phyloP scores from a whole-genome alignment of 2,113 vertebrate species.

The Cromileptes altivelis region DNA sequence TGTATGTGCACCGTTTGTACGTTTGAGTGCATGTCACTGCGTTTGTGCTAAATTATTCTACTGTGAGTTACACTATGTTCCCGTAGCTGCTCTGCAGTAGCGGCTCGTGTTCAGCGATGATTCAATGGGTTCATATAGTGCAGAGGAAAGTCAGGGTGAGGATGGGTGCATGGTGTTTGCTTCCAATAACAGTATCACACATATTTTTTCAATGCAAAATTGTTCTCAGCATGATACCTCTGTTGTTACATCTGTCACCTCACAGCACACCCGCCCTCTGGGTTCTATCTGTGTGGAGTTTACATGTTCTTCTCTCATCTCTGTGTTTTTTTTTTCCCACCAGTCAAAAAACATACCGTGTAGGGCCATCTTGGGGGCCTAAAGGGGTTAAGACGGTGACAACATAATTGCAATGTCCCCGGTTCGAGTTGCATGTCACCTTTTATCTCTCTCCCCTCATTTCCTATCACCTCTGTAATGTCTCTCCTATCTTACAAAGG shows the following conservation, averaged over 20 bases:
- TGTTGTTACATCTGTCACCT: neutral
- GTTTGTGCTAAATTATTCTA: slow-evolving; percentile 9
- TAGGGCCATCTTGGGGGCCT: neutral
- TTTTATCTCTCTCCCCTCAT: neutral
- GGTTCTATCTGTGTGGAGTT: neutral
- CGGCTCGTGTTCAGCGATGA: neutral
- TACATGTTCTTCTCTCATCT: neutral
- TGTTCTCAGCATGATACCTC: neutral
- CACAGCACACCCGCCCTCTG: neutral
- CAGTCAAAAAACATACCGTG: slow-evolving; percentile 10
- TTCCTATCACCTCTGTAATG: slow-evolving; percentile 2
- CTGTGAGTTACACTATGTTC: slow-evolving; percentile 8
- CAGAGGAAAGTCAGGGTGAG: neutral
- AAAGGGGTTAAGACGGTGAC: neutral
- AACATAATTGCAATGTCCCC: slow-evolving; percentile 5
- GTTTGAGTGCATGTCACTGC: neutral
- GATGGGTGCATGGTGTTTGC: neutral
- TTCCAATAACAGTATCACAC: neutral
- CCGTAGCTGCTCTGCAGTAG: neutral
- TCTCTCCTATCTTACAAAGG: neutral
- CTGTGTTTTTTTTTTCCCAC: neutral
- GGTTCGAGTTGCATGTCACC: neutral
- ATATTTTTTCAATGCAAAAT: neutral
- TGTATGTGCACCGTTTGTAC: neutral
- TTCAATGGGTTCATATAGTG: neutral